Evolutionary conservation across 2,113 vertebrate species (phyloP), one percentile per base, ranked within the genome.

Genomic region (pig (Sus scrofa)): DNA sequence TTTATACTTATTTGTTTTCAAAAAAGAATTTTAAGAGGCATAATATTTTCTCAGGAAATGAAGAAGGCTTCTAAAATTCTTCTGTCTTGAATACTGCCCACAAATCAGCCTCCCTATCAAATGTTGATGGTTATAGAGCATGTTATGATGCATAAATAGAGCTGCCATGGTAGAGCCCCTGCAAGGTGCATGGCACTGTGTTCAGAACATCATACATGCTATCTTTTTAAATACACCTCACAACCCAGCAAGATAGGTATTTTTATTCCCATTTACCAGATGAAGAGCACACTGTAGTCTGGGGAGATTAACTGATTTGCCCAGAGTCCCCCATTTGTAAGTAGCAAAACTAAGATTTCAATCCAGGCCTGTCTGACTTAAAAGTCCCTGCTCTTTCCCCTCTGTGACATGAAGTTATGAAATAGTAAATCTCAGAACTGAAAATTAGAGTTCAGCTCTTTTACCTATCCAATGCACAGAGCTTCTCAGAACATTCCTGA

Each of bases 31-130:
- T 62, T 30, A 71, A 71, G 82, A 62, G 52, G 13, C 65, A n/a
- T 56, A 34, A 54, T 68, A 3, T 95, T 95, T 96, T 97, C 67
- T 94, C 3, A 16, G 82, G 44, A 71, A 87, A 91, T 2, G 20
- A 84, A 95, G 58, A 54, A 2, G 7, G 26, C n/a, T 5, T 88
- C 32, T 70, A 32, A 84, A 62, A 68, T 67, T 94, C 34, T 94
- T 50, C 56, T 81, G 81, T 52, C 65, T 73, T 87, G 62, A 81
- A 8, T 34, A 22, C 24, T 91, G 54, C 34, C 20, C 60, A 68
- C 19, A 62, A 77, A 71, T 81, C 32, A 71, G n/a, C 32, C 73
- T 54, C 58, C 86, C 93, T 86, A 86, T 56, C 44, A 77, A 39
- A 62, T 14, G 15, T n/a, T 75, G 39, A n/a, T 68, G 71, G 11